Conservation (phyloP, 64 coral and sea anemone genomes). For the Stichodactyla mertensii region DNA sequence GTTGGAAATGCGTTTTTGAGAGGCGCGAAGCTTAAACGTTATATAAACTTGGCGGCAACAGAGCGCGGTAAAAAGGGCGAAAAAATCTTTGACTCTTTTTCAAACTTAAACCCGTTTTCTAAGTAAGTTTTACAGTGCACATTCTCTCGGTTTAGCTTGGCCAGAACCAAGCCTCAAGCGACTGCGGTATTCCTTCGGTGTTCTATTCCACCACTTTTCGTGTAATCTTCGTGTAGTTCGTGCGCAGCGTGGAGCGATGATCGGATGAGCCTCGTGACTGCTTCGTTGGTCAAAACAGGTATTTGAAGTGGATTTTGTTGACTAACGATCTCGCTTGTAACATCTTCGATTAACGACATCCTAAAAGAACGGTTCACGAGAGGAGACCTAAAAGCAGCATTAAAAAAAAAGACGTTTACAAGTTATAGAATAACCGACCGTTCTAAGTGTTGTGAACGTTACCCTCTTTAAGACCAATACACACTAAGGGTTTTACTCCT, state of each 20-base stretch:
- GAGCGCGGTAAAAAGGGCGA: too few species aligned
- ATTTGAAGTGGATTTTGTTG: background rate
- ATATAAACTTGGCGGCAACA: too few species aligned
- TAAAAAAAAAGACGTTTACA: background rate
- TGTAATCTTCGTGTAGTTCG: background rate
- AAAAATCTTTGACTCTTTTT: too few species aligned
- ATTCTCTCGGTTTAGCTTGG: background rate
- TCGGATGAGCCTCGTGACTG: constrained; percentile 1
- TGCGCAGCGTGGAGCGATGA: background rate
- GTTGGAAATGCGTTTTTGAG: too few species aligned
- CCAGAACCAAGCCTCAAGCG: background rate
- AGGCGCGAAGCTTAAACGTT: too few species aligned
- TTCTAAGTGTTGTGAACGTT: too few species aligned
- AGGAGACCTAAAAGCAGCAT: background rate
- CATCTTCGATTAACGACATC: constrained; percentile 7
- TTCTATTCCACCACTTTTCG: background rate
- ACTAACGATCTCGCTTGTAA: background rate
- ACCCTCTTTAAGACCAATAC: too few species aligned
- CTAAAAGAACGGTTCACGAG: constrained; percentile 5
- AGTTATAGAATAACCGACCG: background rate
- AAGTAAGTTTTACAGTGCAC: too few species aligned
- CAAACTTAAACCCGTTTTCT: too few species aligned
- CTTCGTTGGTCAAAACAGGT: background rate
- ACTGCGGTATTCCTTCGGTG: background rate
- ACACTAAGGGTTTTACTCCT: too few species aligned